These are phyloP conservation scores for Bradysia coprophila DNA, from an alignment of 1,140 invertebrate genomes.

Conservation along the genomic window DNA sequence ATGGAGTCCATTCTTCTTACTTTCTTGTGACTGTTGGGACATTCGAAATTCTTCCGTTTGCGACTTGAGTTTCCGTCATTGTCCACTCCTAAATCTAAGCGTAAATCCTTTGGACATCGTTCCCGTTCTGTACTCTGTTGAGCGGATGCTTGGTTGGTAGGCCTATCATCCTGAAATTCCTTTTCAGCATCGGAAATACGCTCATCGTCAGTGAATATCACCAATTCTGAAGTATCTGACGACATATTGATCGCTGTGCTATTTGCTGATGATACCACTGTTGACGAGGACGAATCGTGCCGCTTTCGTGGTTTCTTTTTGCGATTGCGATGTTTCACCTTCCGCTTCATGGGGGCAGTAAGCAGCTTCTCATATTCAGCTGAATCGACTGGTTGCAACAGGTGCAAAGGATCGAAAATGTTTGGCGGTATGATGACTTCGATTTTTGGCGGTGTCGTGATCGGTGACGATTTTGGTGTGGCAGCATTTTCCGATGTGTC, in stretches of 20 bases:
- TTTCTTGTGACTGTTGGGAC: conserved; percentile 18
- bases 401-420: conserved; percentile 76
- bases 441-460: conserved; percentile 59
- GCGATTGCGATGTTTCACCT: conserved; percentile 15
- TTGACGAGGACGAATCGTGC: neutral
- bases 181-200: too few relatives aligned
- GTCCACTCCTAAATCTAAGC: conserved; percentile 5
- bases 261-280: neutral
- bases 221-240: neutral
- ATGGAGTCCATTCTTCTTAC: conserved; percentile 45
- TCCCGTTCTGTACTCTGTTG: too few relatives aligned
- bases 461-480: conserved; percentile 74
- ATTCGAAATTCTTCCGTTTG: conserved; percentile 27
- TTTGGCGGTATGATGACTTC: conserved; percentile 86
- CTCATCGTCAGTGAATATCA: neutral
- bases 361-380: conserved; percentile 60
- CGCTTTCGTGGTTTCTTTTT: conserved; percentile 10
- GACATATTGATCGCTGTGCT: neutral
- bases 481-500: conserved; percentile 70
- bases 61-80: conserved; percentile 20
- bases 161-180: too few relatives aligned
- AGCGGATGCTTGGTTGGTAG: too few relatives aligned
- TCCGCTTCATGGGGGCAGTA: conserved; percentile 20
- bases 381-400: conserved; percentile 62
- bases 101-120: conserved; percentile 3